Conservation (phyloP, 2,113 vertebrate species). For the Parotia lawesii region DNA sequence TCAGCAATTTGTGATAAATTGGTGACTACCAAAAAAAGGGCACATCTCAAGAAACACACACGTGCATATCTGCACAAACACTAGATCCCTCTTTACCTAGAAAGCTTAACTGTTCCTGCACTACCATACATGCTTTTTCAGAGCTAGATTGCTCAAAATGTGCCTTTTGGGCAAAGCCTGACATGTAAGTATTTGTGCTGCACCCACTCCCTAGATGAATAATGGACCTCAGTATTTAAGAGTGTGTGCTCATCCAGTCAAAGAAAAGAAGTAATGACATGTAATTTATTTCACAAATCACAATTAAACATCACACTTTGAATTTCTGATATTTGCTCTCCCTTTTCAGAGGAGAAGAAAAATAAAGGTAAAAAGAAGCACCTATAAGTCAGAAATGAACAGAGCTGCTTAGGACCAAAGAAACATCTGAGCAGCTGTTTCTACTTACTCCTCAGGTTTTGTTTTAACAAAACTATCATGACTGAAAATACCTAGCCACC, state of each 20-base stretch:
- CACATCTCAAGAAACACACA: neutral
- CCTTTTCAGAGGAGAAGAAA: neutral
- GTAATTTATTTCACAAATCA: neutral
- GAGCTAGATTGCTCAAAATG: neutral
- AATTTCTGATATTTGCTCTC: neutral
- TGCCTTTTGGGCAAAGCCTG: neutral
- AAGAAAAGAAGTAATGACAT: neutral
- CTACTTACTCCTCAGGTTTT: neutral
- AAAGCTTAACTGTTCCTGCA: neutral
- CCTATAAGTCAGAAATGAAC: neutral
- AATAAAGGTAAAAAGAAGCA: neutral
- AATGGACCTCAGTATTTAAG: neutral
- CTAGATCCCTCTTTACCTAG: neutral
- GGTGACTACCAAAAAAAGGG: neutral
- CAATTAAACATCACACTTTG: neutral
- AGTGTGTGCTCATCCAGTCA: neutral
- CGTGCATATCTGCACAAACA: neutral
- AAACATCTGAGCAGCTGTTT: neutral
- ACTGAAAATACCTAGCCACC: neutral
- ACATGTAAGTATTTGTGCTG: neutral
- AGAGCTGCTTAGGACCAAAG: neutral
- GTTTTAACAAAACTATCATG: neutral
- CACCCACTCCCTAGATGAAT: neutral
- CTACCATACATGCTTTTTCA: neutral
- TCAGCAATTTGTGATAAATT: neutral